A percentile compares a stretch with the other conserved stretches of the same genome.
Evolutionary conservation across 2,113 vertebrate species (phyloP).

Genomic region (Aspidoscelis tigris): DNA sequence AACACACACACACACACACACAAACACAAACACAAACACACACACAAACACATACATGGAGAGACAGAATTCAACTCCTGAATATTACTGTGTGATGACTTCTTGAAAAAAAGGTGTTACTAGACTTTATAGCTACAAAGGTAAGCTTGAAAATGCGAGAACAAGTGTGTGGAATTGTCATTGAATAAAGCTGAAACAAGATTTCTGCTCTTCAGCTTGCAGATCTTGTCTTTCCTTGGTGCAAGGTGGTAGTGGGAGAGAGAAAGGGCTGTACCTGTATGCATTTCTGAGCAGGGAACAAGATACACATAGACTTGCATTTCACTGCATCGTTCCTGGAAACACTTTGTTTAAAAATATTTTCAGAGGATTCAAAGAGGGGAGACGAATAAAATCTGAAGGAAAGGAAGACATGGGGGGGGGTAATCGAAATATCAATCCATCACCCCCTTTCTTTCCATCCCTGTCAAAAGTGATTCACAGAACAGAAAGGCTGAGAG

Average conservation of each 20-base stretch:
- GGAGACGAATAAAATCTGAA: background rate
- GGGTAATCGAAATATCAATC: background rate
- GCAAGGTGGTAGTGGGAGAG: background rate
- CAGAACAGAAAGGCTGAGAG: background rate
- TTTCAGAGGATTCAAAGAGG: background rate
- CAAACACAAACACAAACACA: too few relatives aligned
- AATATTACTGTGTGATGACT: too few relatives aligned
- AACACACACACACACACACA: background rate
- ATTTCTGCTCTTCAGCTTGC: background rate
- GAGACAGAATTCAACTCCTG: background rate
- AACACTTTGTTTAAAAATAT: background rate
- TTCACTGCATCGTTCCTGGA: background rate
- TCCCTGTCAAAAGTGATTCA: background rate
- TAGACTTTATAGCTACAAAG: background rate
- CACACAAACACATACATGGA: too few relatives aligned
- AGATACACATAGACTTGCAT: background rate
- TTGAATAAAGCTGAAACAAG: background rate
- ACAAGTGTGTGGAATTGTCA: background rate
- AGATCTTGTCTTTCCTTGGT: background rate
- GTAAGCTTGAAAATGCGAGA: background rate
- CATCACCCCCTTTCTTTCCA: background rate
- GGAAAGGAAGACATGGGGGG: background rate
- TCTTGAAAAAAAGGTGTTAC: background rate
- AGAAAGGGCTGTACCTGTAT: too few relatives aligned
- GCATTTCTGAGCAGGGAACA: background rate